Evolutionary conservation across 2,797 vertebrate genomes (phyloP).

Genomic region (Setipinna tenuifilis): DNA sequence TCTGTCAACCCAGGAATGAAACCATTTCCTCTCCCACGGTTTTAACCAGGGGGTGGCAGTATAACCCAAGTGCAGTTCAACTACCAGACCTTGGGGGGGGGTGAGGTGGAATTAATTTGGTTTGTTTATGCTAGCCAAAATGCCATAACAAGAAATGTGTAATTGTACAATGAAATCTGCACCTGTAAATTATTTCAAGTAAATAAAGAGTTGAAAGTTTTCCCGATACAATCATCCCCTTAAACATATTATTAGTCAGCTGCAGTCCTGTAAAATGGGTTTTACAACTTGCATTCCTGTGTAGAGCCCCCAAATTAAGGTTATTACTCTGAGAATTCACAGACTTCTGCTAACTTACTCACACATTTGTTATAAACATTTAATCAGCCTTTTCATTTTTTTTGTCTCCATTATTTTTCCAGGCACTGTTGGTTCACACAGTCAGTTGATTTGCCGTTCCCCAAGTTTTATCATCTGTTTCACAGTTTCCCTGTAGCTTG

Average conservation of each 20-base stretch:
- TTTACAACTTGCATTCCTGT: constrained; percentile 5
- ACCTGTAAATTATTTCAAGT: background rate
- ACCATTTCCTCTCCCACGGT: background rate
- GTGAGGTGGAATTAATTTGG: background rate
- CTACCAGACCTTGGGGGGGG: background rate
- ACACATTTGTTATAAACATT: constrained; percentile 12
- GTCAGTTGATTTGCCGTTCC: background rate
- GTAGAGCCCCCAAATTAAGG: background rate
- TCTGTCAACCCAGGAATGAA: background rate
- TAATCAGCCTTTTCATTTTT: background rate
- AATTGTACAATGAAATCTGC: background rate
- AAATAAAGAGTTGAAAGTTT: background rate
- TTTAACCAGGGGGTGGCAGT: background rate
- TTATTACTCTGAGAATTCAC: background rate
- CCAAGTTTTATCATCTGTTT: background rate
- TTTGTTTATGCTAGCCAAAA: background rate
- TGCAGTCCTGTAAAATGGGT: background rate
- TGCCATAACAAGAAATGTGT: background rate
- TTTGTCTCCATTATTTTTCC: background rate
- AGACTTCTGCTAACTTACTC: background rate
- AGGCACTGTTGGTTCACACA: background rate
- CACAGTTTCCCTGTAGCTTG: background rate
- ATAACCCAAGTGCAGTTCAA: background rate
- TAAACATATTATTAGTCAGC: background rate
- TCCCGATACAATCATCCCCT: background rate